Conservation (phyloP, 2,888 invertebrate genomes). For the Balanococcus diminutus region DNA sequence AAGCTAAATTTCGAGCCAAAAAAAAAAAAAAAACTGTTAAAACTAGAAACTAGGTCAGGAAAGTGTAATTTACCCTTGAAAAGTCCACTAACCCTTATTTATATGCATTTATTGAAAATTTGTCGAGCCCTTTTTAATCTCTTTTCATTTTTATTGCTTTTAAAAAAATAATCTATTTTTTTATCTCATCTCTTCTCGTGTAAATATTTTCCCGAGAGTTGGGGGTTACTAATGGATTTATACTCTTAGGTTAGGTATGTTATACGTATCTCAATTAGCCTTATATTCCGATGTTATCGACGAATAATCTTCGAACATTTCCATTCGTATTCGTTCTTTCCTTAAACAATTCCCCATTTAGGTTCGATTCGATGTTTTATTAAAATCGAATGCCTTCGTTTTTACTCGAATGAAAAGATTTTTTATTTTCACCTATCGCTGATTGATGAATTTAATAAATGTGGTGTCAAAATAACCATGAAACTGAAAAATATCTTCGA, state of each 20-base stretch:
- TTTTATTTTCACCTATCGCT: neutral
- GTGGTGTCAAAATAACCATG: neutral
- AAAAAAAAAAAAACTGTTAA: constrained; percentile 42
- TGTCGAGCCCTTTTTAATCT: neutral
- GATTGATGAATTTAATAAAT: neutral
- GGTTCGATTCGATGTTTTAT: neutral
- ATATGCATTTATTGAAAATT: constrained; percentile 5
- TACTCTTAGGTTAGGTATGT: neutral
- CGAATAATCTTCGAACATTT: neutral
- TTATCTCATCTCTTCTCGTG: neutral
- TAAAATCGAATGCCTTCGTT: neutral
- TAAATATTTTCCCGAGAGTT: neutral
- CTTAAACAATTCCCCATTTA: neutral
- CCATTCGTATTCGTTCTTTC: neutral
- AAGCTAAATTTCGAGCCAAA: constrained; percentile 17
- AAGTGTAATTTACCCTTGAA: constrained; percentile 32
- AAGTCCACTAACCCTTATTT: constrained; percentile 8
- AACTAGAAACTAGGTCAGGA: constrained; percentile 47
- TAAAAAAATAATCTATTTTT: neutral
- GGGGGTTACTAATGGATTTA: neutral
- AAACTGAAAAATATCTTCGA: neutral
- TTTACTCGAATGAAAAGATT: neutral
- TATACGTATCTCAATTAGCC: neutral
- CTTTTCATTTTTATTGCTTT: neutral
- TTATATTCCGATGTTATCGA: neutral